Base-by-base conservation (phyloP, 2,797 vertebrate species). In the Lates japonicus region DNA sequence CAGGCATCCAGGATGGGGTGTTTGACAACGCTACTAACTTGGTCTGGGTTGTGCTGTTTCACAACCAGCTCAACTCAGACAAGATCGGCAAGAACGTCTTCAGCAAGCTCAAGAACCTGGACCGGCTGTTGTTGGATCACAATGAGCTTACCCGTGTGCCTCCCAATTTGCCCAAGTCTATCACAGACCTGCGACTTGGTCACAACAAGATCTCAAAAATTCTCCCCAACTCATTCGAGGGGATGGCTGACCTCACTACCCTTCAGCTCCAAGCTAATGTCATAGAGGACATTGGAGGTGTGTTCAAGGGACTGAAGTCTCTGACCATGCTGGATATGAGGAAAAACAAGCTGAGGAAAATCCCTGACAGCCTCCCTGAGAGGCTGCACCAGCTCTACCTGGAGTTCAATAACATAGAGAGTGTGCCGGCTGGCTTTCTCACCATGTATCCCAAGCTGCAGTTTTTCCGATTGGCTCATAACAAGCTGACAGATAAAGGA, bases 1-100 rank as follows among this genome's bases (percentile, higher is more conserved):
- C 96, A 2, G 94, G 95, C 42, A 97, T 99, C 87, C 96, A 96
- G 66, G 95, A 97, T 11, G 97, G 96, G 0, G 91, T 98, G 0
- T 99, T 99, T 84, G 96, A 98, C 83, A 98, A 98, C 0, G 97
- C 98, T 12, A 98, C 97, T 1, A 94, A 95, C 54, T 91, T 99
- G 41, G 92, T 96, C 86, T 99, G 98, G 98, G 90, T 99, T 37
- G 95, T 98, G 64, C 88, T 99, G 46, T 97, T 97, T 70, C 91
- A 97, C 80, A 99, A 99, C 80, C 94, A 94, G 72, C 95, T 99
- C 82, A 95, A 90, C 92, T 98, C 96, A 11, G 95, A 97, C 80
- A 97, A 97, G 85, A 96, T 99, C 4, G 96, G 97, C 73, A 95
- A 96, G 75, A 97, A 89, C 66, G 90, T 96, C 20, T 98, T 99